phyloP scores from a whole-genome alignment of 1,140 invertebrate species.

The Dendroctonus ponderosae region DNA sequence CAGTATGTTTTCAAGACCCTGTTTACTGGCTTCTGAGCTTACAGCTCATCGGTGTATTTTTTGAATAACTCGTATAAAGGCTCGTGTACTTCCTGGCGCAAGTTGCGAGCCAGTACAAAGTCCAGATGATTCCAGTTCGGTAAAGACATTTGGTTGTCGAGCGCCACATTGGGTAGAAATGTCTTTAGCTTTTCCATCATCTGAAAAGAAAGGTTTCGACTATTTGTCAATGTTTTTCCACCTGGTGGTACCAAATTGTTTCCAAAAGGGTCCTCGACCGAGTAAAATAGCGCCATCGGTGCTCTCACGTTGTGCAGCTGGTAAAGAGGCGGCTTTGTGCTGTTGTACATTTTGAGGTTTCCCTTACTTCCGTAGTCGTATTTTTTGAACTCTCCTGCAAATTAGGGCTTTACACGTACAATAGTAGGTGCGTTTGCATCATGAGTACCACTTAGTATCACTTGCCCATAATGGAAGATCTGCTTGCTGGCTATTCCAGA shows the following conservation, averaged over 20 bases:
- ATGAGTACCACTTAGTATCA: slow-evolving; percentile 7
- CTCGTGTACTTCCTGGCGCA: slow-evolving; percentile 14
- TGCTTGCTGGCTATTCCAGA: slow-evolving; percentile 55
- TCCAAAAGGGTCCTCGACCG: slow-evolving; percentile 19
- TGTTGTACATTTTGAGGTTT: slow-evolving; percentile 33
- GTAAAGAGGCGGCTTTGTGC: slow-evolving; percentile 25
- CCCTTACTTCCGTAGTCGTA: slow-evolving; percentile 55
- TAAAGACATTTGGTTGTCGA: slow-evolving; percentile 11
- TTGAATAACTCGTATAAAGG: slow-evolving; percentile 16
- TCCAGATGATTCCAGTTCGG: slow-evolving; percentile 25
- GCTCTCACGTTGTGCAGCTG: slow-evolving; percentile 26
- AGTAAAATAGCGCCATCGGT: slow-evolving; percentile 33
- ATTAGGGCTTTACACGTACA: background rate
- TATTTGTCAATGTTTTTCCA: too few species aligned
- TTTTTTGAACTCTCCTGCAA: slow-evolving; percentile 54
- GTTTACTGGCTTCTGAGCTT: background rate
- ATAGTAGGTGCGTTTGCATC: background rate
- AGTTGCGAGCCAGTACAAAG: slow-evolving; percentile 20
- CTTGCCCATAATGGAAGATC: slow-evolving; percentile 68
- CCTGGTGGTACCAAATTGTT: background rate
- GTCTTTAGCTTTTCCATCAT: slow-evolving; percentile 11
- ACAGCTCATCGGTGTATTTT: background rate
- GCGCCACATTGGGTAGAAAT: slow-evolving; percentile 18
- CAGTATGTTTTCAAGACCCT: too few species aligned
- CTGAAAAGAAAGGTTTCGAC: slow-evolving; percentile 3